A percentile compares a stretch with the other conserved stretches of the same genome.
These are phyloP conservation scores for Patiria pectinifera DNA, from an alignment of 53 echinoderm and acorn worm species.

Conservation along the genomic window DNA sequence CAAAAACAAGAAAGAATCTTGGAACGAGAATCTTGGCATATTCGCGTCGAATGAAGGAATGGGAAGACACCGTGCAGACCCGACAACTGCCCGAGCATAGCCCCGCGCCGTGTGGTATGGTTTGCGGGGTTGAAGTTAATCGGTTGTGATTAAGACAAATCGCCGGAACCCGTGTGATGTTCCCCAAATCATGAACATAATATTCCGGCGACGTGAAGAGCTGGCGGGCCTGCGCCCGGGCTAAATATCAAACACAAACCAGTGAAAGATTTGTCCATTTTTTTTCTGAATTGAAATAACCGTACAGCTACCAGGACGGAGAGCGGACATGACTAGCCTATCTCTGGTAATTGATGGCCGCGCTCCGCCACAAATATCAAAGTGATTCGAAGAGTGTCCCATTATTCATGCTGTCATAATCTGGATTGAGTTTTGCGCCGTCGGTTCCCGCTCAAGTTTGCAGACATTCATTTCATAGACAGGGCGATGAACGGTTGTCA, in stretches of 20 bases:
- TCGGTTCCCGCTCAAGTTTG: neutral
- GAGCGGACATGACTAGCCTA: constrained; percentile 8
- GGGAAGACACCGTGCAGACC: neutral
- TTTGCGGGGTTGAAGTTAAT: constrained; percentile 20
- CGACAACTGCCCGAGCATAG: neutral
- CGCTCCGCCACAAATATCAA: neutral
- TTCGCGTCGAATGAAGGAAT: neutral
- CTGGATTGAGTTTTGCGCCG: neutral
- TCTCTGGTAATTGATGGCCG: neutral
- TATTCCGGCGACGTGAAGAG: constrained; percentile 3
- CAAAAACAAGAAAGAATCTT: too few species aligned
- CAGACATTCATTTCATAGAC: neutral
- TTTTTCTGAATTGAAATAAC: neutral
- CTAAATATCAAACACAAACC: neutral
- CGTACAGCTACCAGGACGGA: neutral
- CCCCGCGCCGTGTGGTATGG: neutral
- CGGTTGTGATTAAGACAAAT: constrained; percentile 27
- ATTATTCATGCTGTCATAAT: neutral
- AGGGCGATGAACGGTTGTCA: neutral
- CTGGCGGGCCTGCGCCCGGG: neutral
- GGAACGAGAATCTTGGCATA: too few species aligned
- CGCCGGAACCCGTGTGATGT: constrained; percentile 41
- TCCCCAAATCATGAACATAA: constrained; percentile 27
- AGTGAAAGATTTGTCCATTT: neutral
- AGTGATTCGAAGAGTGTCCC: neutral